Conservation (phyloP, 92 coral and sea anemone genomes). For the Epizoanthus ramosus region DNA sequence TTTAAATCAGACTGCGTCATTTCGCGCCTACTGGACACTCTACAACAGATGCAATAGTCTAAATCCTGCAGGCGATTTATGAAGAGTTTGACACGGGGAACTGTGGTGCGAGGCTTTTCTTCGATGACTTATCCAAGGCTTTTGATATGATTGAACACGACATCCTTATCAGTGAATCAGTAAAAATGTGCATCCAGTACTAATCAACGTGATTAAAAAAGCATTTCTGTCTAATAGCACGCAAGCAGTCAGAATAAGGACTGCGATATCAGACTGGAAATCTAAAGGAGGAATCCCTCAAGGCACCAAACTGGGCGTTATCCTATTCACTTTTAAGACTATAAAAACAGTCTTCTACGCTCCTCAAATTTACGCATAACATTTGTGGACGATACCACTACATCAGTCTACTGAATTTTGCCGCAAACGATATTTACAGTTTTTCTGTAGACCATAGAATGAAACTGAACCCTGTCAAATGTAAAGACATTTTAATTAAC, state of each 20-base stretch:
- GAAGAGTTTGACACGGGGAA: conserved; percentile 19
- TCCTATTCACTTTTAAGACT: not conserved
- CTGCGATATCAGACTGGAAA: not conserved
- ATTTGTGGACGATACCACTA: too few species aligned
- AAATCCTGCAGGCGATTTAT: conserved; percentile 11
- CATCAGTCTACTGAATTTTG: too few species aligned
- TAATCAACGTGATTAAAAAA: not conserved
- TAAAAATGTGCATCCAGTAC: not conserved
- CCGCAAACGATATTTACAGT: too few species aligned
- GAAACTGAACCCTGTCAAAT: too few species aligned
- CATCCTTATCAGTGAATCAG: not conserved
- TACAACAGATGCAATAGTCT: conserved; percentile 6
- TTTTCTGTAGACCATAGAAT: too few species aligned
- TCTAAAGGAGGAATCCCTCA: conserved; percentile 12
- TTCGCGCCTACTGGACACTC: not conserved
- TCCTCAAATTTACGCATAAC: too few species aligned
- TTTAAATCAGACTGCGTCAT: too few species aligned
- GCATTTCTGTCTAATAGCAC: not conserved
- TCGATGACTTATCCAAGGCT: not conserved
- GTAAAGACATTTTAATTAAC: too few species aligned
- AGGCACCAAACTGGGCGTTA: not conserved
- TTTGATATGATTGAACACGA: conserved; percentile 2
- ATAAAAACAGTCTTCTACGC: too few species aligned
- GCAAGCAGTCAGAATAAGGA: not conserved
- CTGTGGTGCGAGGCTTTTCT: not conserved